These are phyloP conservation scores for Chionoecetes opilio DNA, from an alignment of 1,140 invertebrate genomes.

Conservation along the genomic window DNA sequence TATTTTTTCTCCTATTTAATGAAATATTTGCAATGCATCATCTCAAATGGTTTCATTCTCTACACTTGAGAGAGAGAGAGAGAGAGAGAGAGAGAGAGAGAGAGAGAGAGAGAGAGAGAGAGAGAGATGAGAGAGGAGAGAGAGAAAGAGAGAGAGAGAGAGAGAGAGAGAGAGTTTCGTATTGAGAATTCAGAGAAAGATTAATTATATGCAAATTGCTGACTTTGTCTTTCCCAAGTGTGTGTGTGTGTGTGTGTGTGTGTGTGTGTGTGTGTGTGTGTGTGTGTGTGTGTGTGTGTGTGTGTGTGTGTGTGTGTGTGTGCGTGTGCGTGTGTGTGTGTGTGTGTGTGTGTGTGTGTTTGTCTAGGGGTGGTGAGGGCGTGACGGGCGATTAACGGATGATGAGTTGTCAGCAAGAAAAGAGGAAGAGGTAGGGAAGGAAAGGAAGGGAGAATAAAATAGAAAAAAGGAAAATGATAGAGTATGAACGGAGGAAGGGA, in stretches of 20 bases:
- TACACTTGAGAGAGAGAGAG: not conserved
- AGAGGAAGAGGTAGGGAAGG: not conserved
- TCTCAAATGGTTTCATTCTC: not conserved
- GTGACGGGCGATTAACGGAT: too few relatives aligned
- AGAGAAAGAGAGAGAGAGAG: not conserved
- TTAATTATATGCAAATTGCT: conserved; percentile 13
- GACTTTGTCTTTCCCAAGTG: not conserved
- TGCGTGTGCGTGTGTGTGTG: not conserved
- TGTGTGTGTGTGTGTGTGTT: too few relatives aligned
- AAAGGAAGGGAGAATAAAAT: not conserved
- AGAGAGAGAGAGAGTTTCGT: too few relatives aligned
- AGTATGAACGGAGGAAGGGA: not conserved
- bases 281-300: conserved; percentile 27
- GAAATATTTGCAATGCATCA: not conserved
- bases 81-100: conserved; percentile 24
- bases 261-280: conserved; percentile 27
- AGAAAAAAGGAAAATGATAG: not conserved
- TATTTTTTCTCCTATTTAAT: not conserved
- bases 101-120: conserved; percentile 18
- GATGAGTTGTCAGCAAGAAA: not conserved
- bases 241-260: conserved; percentile 7
- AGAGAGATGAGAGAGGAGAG: not conserved
- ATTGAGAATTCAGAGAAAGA: not conserved
- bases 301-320: not conserved
- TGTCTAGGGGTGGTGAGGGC: too few relatives aligned